Evolutionary conservation across 2,888 invertebrate genomes (phyloP).

Genomic region (Lasioglossum pauxillum): DNA sequence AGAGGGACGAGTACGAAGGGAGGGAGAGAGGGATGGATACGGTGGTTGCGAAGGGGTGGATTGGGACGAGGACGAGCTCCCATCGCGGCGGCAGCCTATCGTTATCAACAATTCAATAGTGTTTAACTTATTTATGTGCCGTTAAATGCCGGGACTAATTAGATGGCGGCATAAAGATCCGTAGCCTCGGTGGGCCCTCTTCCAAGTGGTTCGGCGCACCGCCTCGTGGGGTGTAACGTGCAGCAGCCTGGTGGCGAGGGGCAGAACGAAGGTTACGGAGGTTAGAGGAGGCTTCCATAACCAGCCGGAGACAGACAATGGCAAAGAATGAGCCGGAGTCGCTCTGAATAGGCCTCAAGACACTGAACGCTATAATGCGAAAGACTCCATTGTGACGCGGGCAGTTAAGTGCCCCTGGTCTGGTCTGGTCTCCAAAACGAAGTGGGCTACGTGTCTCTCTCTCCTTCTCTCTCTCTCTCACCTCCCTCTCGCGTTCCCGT

Average conservation of each 20-base stretch:
- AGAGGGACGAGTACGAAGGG: slow-evolving; percentile 10
- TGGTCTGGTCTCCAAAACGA: slow-evolving; percentile 77
- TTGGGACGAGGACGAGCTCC: slow-evolving; percentile 13
- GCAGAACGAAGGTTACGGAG: slow-evolving; percentile 67
- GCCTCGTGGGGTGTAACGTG: slow-evolving; percentile 68
- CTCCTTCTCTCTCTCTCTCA: background rate
- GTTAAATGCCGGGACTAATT: slow-evolving; percentile 82
- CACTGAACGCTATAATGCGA: slow-evolving; percentile 82
- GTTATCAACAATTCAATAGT: slow-evolving; percentile 78
- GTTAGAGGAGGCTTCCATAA: slow-evolving; percentile 78
- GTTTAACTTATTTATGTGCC: slow-evolving; percentile 80
- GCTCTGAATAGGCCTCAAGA: slow-evolving; percentile 82
- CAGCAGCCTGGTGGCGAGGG: slow-evolving; percentile 27
- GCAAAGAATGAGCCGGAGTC: slow-evolving; percentile 81
- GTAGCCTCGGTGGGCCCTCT: slow-evolving; percentile 69
- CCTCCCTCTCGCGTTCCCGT: slow-evolving; percentile 25
- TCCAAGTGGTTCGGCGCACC: slow-evolving; percentile 65
- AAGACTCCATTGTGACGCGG: slow-evolving; percentile 82
- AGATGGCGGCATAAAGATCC: slow-evolving; percentile 79
- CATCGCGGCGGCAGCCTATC: slow-evolving; percentile 61
- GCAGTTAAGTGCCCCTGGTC: slow-evolving; percentile 82
- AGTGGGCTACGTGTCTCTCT: slow-evolving; percentile 73
- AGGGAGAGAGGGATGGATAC: slow-evolving; percentile 34
- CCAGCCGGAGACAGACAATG: slow-evolving; percentile 81
- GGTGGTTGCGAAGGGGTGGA: slow-evolving; percentile 2